A percentile compares a stretch with the other conserved stretches of the same genome.
Conservation (phyloP, 1,140 invertebrate species). For the Caenorhabditis briggsae region DNA sequence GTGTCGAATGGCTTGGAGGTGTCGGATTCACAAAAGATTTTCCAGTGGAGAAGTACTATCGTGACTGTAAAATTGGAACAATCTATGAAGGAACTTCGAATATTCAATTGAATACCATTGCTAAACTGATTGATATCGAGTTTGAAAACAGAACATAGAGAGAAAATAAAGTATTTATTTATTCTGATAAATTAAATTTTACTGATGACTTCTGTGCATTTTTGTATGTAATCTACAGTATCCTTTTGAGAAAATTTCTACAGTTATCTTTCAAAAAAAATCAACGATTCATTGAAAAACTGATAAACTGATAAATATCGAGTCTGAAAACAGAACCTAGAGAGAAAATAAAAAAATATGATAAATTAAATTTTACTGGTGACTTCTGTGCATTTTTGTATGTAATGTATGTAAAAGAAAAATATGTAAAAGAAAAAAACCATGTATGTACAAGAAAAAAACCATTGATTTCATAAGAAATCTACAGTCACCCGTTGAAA, state of each 20-base stretch:
- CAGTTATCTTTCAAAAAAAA: too few species aligned
- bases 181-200: not conserved
- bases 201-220: not conserved
- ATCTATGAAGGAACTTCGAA: slow-evolving; percentile 98
- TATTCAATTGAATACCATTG: slow-evolving; percentile 96
- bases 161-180: too few species aligned
- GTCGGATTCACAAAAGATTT: slow-evolving; percentile 95
- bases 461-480: too few species aligned
- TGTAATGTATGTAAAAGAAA: too few species aligned
- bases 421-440: too few species aligned
- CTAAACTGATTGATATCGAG: slow-evolving; percentile 86
- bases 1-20: slow-evolving; percentile 97
- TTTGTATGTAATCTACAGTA: not conserved
- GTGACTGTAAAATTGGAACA: slow-evolving; percentile 90
- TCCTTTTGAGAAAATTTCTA: too few species aligned
- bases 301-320: slow-evolving; percentile 85
- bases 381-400: not conserved
- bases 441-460: too few species aligned
- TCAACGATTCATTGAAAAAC: too few species aligned
- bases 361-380: not conserved
- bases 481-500: too few species aligned
- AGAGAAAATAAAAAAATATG: too few species aligned
- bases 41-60: slow-evolving; percentile 94
- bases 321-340: slow-evolving; percentile 79
- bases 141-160: slow-evolving; percentile 74